phyloP scores from a whole-genome alignment of 2,888 invertebrate genomes.

The Lasioglossum oenotherae region DNA sequence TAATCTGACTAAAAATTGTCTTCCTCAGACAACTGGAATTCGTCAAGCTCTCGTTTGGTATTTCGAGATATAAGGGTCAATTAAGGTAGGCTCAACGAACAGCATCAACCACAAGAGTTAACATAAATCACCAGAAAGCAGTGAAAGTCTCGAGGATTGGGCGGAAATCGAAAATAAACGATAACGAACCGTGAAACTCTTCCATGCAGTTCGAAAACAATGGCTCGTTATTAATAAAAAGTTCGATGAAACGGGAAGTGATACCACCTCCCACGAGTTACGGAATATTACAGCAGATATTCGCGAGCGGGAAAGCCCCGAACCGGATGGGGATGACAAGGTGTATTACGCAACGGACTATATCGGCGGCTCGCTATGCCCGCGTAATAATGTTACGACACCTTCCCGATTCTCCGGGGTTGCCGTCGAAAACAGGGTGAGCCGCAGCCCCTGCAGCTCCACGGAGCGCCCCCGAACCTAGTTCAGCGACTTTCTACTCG shows the following conservation, averaged over 20 bases:
- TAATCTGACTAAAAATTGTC: accelerated
- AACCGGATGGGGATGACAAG: slow-evolving; percentile 20
- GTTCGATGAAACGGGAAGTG: neutral
- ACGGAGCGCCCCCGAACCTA: neutral
- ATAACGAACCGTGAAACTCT: neutral
- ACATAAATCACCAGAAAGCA: neutral
- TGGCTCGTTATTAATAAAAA: slow-evolving; percentile 8
- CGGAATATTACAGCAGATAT: slow-evolving; percentile 5
- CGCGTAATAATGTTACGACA: slow-evolving; percentile 33
- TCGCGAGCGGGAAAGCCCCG: slow-evolving; percentile 8
- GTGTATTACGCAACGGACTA: slow-evolving; percentile 34
- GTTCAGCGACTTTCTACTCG: neutral
- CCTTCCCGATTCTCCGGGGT: slow-evolving; percentile 10
- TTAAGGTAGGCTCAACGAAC: too few species aligned
- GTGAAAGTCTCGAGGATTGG: neutral
- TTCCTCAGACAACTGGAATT: too few species aligned
- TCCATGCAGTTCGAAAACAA: neutral
- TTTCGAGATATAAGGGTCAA: too few species aligned
- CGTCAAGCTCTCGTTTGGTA: too few species aligned
- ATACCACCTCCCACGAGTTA: neutral
- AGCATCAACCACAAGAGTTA: too few species aligned
- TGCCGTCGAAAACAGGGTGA: slow-evolving; percentile 7
- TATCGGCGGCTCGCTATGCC: slow-evolving; percentile 24
- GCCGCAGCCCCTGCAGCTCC: neutral
- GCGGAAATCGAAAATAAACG: neutral